These are phyloP conservation scores for Oreochromis spilurus DNA, from an alignment of 2,113 vertebrate genomes.

Conservation along the genomic window DNA sequence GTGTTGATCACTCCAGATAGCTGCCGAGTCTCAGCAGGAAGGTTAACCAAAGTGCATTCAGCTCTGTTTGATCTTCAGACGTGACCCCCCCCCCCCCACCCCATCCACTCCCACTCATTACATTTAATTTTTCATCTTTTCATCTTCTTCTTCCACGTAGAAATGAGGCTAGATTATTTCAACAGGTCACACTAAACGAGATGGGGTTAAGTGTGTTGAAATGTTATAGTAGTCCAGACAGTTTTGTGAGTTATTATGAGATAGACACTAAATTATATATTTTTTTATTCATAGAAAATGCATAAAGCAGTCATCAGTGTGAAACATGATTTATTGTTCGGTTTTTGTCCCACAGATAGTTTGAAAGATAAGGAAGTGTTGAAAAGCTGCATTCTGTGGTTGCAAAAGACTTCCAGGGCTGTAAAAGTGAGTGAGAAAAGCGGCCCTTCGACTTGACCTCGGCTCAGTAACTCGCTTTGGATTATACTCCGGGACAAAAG, in stretches of 20 bases:
- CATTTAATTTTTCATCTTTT: background rate
- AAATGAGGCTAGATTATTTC: background rate
- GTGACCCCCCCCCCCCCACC: accelerated
- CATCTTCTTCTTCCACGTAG: background rate
- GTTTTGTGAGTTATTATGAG: accelerated
- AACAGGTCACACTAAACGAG: background rate
- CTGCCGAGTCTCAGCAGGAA: background rate
- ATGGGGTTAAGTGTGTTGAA: background rate
- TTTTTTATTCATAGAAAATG: background rate
- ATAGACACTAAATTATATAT: background rate
- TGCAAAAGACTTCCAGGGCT: accelerated
- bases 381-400: background rate
- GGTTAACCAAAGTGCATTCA: background rate
- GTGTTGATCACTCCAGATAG: background rate
- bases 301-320: background rate
- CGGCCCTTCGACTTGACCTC: accelerated
- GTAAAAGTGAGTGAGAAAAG: background rate
- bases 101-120: background rate
- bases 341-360: background rate
- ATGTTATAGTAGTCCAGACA: background rate
- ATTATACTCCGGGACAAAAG: background rate
- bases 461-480: background rate
- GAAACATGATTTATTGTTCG: accelerated
- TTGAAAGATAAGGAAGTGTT: background rate
- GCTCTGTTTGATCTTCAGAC: background rate